Evolutionary conservation across 2,797 vertebrate species (phyloP).

Genomic region (Alcedo quadribrachys): DNA sequence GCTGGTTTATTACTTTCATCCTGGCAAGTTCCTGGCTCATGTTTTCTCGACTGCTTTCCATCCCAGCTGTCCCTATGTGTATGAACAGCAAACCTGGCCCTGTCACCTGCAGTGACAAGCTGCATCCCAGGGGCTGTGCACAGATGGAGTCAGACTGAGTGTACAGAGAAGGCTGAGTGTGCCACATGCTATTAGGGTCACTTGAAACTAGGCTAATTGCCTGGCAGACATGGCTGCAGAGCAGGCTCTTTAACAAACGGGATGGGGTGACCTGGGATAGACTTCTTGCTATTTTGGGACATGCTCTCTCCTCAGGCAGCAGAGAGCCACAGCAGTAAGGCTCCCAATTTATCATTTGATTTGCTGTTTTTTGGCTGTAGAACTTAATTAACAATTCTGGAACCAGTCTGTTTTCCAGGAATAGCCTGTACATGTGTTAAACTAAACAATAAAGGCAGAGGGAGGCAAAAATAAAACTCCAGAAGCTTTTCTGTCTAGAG

Average conservation of each 20-base stretch:
- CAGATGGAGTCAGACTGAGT: neutral
- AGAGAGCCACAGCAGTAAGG: neutral
- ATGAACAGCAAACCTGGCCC: neutral
- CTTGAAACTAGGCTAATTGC: conserved; percentile 48
- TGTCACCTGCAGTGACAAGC: neutral
- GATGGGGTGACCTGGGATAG: neutral
- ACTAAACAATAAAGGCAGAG: conserved; percentile 22
- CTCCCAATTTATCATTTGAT: conserved; percentile 6
- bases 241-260: conserved; percentile 30
- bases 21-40: neutral
- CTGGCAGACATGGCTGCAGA: neutral
- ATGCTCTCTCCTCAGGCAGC: neutral
- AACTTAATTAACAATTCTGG: conserved; percentile 34
- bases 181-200: neutral
- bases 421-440: neutral
- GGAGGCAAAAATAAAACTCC: conserved; percentile 10
- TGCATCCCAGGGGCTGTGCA: neutral
- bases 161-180: neutral
- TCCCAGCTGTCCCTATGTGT: neutral
- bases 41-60: neutral
- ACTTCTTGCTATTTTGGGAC: conserved; percentile 45
- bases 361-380: conserved; percentile 32
- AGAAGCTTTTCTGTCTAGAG: neutral
- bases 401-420: neutral
- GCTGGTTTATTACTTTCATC: neutral